A percentile compares a stretch with the other conserved stretches of the same genome.
Conservation (phyloP, 2,888 invertebrate genomes). For the Cosmopolites sordidus region DNA sequence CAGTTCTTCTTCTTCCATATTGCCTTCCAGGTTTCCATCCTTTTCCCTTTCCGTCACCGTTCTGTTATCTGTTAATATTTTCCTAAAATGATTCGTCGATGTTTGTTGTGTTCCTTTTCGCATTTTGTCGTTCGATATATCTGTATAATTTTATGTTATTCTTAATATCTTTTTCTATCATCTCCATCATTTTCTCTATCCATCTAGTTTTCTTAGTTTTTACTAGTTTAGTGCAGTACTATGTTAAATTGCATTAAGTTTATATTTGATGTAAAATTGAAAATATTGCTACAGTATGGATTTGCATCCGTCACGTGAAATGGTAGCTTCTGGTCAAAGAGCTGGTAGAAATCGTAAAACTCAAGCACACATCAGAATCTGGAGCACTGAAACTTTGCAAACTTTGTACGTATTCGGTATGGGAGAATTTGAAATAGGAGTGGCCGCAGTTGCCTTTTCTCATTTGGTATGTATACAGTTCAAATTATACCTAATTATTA, state of each 20-base stretch:
- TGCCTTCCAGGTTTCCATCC: no score
- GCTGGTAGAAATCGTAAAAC: conserved; percentile 79
- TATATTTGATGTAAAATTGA: background rate
- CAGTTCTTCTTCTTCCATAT: no score
- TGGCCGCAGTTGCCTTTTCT: conserved; percentile 85
- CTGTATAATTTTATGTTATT: no score
- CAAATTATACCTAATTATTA: background rate
- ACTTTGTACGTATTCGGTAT: conserved; percentile 87
- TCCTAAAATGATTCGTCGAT: no score
- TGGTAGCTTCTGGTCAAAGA: conserved; percentile 86
- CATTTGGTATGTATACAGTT: conserved; percentile 59
- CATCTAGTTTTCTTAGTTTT: no score
- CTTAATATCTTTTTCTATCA: no score
- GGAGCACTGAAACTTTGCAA: conserved; percentile 86
- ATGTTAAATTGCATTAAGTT: background rate
- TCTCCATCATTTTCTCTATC: no score
- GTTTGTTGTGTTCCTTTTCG: no score
- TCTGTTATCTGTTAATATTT: no score
- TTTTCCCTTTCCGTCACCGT: no score
- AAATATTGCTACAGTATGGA: conserved; percentile 73
- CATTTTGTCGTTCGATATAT: no score
- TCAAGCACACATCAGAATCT: conserved; percentile 85
- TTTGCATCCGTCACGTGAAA: conserved; percentile 80
- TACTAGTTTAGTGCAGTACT: no score
- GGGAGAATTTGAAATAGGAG: conserved; percentile 84